A percentile compares a stretch with the other conserved stretches of the same genome.
These are phyloP conservation scores for Metellina segmentata DNA, from an alignment of 2,888 invertebrate species.

Conservation along the genomic window DNA sequence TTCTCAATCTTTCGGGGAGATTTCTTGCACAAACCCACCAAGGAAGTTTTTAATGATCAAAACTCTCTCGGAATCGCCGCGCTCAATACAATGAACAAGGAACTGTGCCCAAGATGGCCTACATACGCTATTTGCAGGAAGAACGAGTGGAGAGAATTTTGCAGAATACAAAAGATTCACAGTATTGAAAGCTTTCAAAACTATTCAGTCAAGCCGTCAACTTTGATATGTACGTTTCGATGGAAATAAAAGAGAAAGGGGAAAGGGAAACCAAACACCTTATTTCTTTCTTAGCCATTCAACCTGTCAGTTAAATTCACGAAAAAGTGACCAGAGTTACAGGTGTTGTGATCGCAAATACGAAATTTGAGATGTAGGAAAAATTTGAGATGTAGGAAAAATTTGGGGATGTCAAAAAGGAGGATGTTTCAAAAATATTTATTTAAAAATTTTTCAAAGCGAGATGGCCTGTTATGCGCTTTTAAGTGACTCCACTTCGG, in stretches of 20 bases:
- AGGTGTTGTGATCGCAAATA: no score
- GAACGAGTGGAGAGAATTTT: background rate
- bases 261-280: no score
- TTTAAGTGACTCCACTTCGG: no score
- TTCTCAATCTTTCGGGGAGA: background rate
- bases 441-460: no score
- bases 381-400: no score
- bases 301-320: no score
- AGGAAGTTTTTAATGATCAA: slow-evolving; percentile 1
- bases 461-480: no score
- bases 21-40: slow-evolving; percentile 10
- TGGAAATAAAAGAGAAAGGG: background rate
- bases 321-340: no score
- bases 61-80: background rate
- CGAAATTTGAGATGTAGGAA: no score
- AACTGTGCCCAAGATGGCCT: slow-evolving; percentile 27
- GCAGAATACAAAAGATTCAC: background rate
- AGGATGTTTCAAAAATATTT: no score
- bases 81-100: slow-evolving; percentile 20
- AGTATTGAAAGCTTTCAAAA: background rate
- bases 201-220: slow-evolving; percentile 2
- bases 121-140: slow-evolving; percentile 13
- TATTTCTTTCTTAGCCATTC: no score
- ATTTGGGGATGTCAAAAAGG: no score
- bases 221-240: background rate